A percentile compares a stretch with the other conserved stretches of the same genome.
phyloP scores from a whole-genome alignment of 2,113 vertebrate species.

The Bufo gargarizans region DNA sequence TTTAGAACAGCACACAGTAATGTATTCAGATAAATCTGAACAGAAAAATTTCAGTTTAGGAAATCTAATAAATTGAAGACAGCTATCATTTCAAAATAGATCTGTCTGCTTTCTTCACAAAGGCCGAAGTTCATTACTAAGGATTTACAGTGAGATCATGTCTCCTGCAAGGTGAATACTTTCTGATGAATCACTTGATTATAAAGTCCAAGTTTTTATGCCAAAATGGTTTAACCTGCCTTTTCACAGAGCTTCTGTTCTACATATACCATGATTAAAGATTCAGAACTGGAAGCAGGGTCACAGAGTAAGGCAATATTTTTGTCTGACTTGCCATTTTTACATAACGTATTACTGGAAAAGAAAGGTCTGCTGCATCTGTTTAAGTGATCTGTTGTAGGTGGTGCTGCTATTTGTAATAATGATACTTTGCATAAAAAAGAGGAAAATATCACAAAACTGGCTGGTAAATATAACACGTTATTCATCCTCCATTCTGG shows the following conservation, averaged over 20 bases:
- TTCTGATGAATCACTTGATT: slow-evolving; percentile 33
- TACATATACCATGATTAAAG: slow-evolving; percentile 44
- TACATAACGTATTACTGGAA: slow-evolving; percentile 14
- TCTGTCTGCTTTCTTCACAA: not conserved
- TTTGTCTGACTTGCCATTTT: slow-evolving; percentile 49
- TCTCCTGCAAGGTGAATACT: slow-evolving; percentile 13
- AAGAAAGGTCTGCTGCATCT: not conserved
- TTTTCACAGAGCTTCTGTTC: slow-evolving; percentile 25
- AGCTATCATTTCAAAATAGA: not conserved
- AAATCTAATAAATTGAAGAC: not conserved
- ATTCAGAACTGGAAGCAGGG: slow-evolving; percentile 25
- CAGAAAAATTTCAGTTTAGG: not conserved
- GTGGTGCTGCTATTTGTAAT: slow-evolving; percentile 46
- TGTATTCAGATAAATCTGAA: not conserved
- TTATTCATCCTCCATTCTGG: not conserved
- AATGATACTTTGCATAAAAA: not conserved
- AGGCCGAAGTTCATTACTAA: slow-evolving; percentile 17
- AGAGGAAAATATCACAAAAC: not conserved
- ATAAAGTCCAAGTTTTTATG: slow-evolving; percentile 35
- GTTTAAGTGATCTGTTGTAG: slow-evolving; percentile 36
- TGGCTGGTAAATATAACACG: not conserved
- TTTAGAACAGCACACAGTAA: not conserved
- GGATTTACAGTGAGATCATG: slow-evolving; percentile 24
- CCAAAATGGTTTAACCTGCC: slow-evolving; percentile 42
- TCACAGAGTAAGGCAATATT: slow-evolving; percentile 51